Base-by-base conservation (phyloP, 2,888 invertebrate genomes). In the Dexiosoma caninum region DNA sequence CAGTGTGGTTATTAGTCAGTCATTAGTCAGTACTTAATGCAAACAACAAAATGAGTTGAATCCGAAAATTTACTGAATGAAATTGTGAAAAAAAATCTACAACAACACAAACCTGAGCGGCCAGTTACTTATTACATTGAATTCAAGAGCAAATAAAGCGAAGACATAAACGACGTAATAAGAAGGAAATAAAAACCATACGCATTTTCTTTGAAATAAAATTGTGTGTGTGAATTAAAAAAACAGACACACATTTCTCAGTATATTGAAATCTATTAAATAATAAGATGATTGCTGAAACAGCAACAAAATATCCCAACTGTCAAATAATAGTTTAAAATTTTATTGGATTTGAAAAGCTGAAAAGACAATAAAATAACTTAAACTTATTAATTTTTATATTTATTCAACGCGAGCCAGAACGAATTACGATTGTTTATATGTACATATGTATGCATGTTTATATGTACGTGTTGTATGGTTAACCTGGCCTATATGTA, bases 31-130 rank as follows among this genome's bases (percentile, higher is more conserved):
- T 32, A 5, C 8, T 35, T 46, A 35, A 35, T 40, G 2, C 30
- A 37, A 49, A 19, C 44, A 64, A 55, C 23, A 74, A 53, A 35
- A 64, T 51, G n/a, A 46, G 19, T 55, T 16, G 14, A 35, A 49
- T 32, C 8, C 16, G 40, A 57, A 64, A 53, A 40, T 42, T 59
- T 77, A 57, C 55, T 77, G 49, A 77, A 70, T 77, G 69, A 75
- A 75, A 62, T 53, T 51, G 42, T 46, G 74, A 51, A 4, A 19
- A 16, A 35, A 40, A 64, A 49, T 10, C 23, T 1, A n/a, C 3
- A 27, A 10, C 32, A 23, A 16, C 21, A 30, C 10, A 57, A 53
- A 62, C 42, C 23, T 35, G 12, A 46, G 19, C 51, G 67, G 53
- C 60, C 53, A n/a, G 10, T 44, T 55, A 37, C 51, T 53, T 44